A percentile compares a stretch with the other conserved stretches of the same genome.
Conservation (phyloP, 1,140 invertebrate species). For the Hestina assimilis region DNA sequence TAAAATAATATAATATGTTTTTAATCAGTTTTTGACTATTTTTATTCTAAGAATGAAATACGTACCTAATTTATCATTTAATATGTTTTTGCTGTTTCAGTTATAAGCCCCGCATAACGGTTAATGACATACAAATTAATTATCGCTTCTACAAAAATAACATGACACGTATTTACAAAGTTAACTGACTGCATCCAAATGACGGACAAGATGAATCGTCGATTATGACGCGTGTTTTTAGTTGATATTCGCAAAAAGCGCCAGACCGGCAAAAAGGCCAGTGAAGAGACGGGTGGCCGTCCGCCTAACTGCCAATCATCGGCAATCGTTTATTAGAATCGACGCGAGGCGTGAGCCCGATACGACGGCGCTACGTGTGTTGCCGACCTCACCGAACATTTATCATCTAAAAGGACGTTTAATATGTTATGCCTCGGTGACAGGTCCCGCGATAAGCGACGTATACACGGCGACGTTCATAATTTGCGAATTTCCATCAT, state of each 20-base stretch:
- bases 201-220: constrained; percentile 22
- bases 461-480: constrained; percentile 31
- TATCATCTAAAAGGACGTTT: constrained; percentile 67
- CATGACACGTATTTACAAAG: constrained; percentile 1
- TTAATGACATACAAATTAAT: background rate
- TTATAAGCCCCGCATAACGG: no score
- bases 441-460: constrained; percentile 52
- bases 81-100: no score
- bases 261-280: constrained; percentile 39
- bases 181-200: constrained; percentile 17
- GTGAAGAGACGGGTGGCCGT: constrained; percentile 31
- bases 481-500: constrained; percentile 38
- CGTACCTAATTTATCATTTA: no score
- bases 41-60: no score
- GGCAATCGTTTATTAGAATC: constrained; percentile 66
- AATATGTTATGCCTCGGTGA: constrained; percentile 67
- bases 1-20: no score
- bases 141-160: background rate
- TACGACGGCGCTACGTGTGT: constrained; percentile 28
- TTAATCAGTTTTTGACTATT: no score
- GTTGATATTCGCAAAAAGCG: constrained; percentile 38
- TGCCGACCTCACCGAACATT: constrained; percentile 55
- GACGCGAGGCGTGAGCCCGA: constrained; percentile 35
- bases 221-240: constrained; percentile 30
- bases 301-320: constrained; percentile 33